phyloP scores from a whole-genome alignment of 2,797 vertebrate genomes.

The Cossypha niveicapilla region DNA sequence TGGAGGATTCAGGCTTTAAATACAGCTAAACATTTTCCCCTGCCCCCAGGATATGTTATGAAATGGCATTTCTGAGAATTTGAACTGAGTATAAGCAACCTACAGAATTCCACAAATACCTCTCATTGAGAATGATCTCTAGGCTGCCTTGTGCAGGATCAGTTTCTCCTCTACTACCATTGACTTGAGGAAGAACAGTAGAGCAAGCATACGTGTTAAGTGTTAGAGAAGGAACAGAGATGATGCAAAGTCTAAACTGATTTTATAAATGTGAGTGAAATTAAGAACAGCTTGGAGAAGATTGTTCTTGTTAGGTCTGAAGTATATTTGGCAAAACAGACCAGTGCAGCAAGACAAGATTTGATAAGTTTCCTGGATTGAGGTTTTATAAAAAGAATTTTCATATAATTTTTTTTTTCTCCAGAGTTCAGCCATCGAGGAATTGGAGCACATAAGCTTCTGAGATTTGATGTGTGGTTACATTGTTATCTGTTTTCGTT shows the following conservation, averaged over 20 bases:
- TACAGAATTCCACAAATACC: constrained; percentile 59
- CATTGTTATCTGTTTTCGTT: neutral
- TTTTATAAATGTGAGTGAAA: constrained; percentile 22
- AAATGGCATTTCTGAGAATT: constrained; percentile 17
- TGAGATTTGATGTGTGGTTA: neutral
- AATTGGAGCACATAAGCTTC: neutral
- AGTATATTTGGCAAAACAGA: constrained; percentile 8
- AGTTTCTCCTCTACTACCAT: neutral
- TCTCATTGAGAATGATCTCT: neutral
- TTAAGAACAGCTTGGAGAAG: constrained; percentile 9
- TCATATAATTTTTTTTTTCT: neutral
- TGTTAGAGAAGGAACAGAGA: neutral
- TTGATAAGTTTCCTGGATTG: neutral
- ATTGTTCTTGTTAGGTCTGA: constrained; percentile 13
- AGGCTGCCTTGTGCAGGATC: neutral
- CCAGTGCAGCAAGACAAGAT: neutral
- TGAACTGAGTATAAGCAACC: constrained; percentile 25
- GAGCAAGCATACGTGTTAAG: neutral
- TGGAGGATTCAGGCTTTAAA: neutral
- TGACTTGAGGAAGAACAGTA: neutral
- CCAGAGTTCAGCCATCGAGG: neutral
- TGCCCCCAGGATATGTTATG: constrained; percentile 11
- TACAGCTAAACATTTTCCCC: neutral
- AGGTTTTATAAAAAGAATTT: constrained; percentile 5
- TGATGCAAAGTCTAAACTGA: neutral